Evolutionary conservation across 2,797 vertebrate genomes (phyloP), one percentile per base, ranked within the genome.

Genomic region (Gila robusta): DNA sequence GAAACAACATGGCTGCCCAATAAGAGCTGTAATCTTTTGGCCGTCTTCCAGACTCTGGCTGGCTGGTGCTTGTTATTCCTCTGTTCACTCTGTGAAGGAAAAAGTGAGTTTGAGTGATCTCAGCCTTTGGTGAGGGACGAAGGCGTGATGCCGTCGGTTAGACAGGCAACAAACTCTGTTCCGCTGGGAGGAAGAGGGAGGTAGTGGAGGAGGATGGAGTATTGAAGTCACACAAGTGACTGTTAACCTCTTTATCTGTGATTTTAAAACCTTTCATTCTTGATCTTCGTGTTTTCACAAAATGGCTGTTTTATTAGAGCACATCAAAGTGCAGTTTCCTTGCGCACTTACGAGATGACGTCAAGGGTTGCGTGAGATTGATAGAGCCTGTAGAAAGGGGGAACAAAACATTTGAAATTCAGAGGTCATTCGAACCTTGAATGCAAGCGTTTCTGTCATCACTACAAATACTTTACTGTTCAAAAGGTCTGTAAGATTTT

Each of bases 21-120:
- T 71, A 52, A 84, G 85, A 87, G 70, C 87, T 82, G 91, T 93
- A 94, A 93, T 94, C 91, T 90, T 92, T 93, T 95, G 94, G 93
- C 93, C 32, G 90, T 91, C 90, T 91, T 91, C 90, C 92, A 94
- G 88, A 35, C 89, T 88, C 2, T 35, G 37, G 89, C 84, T 91
- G 88, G 88, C 90, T 88, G 89, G 91, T 93, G 92, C 93, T 94
- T 95, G 93, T 94, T 94, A 92, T 95, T 95, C 44, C 79, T 84
- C 88, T 64, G 64, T 87, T 85, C 71, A 69, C 21, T 81, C 71
- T 84, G 52, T 52, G 85, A 79, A 93, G 86, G 88, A 91, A 86
- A 89, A 89, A 89, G 83, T 89, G 78, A 85, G 83, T 89, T 88
- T 91, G 90, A 91, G 89, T 92, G 87, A 89, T 92, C 91, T 92